These are phyloP conservation scores for Epistrophella euchroma DNA, from an alignment of 2,888 invertebrate genomes.

Conservation along the genomic window DNA sequence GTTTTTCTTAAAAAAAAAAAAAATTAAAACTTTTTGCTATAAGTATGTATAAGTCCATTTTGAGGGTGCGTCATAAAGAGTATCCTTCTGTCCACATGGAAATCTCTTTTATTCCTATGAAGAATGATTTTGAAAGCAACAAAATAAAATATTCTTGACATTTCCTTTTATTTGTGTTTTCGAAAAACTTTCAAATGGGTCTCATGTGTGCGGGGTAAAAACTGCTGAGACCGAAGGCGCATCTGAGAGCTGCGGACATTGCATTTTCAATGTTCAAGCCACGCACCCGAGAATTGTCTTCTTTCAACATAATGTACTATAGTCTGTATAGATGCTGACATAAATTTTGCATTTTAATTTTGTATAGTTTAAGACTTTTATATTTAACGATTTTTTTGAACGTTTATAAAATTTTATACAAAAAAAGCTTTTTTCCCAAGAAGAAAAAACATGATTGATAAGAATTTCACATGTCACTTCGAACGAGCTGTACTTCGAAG, in stretches of 20 bases:
- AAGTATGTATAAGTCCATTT: conserved; percentile 29
- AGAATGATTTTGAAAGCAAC: conserved; percentile 23
- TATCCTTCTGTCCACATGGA: conserved; percentile 46
- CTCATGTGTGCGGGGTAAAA: conserved; percentile 8
- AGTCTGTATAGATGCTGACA: background rate
- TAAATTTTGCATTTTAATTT: no score
- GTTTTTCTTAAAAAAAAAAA: conserved; percentile 7
- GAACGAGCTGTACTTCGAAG: no score
- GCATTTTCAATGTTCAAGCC: conserved; percentile 24
- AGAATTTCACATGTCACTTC: no score
- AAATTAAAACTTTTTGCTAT: conserved; percentile 52
- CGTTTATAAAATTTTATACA: no score
- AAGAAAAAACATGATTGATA: no score
- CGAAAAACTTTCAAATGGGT: conserved; percentile 43
- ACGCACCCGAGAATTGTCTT: background rate
- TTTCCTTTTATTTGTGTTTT: conserved; percentile 10
- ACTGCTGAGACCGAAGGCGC: conserved; percentile 9
- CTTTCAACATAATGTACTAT: no score
- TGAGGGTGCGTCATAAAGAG: conserved; percentile 41
- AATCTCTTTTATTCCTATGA: conserved; percentile 59
- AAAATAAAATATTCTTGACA: background rate
- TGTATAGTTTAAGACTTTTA: background rate
- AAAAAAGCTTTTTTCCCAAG: no score
- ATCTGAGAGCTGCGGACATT: conserved; percentile 21
- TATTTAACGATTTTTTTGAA: no score